phyloP scores from a whole-genome alignment of 2,113 vertebrate species.

The Hypanus sabinus region DNA sequence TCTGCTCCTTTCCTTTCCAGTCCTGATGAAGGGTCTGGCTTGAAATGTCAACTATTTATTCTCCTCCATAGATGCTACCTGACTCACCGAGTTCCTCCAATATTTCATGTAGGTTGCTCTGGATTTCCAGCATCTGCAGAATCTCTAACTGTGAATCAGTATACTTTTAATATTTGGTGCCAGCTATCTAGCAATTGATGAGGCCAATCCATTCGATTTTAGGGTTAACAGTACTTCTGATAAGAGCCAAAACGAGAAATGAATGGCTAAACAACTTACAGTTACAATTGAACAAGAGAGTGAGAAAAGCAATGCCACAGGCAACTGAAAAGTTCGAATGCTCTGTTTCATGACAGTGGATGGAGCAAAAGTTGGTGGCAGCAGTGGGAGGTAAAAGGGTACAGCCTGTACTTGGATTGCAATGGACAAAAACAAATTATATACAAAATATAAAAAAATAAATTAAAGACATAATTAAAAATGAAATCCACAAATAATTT shows the following conservation, averaged over 20 bases:
- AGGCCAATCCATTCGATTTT: not conserved
- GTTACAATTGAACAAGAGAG: not conserved
- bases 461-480: not conserved
- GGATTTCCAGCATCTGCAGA: too few relatives aligned
- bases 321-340: not conserved
- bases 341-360: not conserved
- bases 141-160: too few relatives aligned
- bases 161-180: too few relatives aligned
- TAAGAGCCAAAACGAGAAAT: conserved; percentile 31
- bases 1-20: too few relatives aligned
- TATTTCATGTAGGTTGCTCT: too few relatives aligned
- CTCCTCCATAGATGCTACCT: too few relatives aligned
- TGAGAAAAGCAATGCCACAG: not conserved
- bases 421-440: not conserved
- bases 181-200: too few relatives aligned
- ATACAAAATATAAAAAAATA: not conserved
- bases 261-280: not conserved
- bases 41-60: too few relatives aligned
- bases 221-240: conserved; percentile 51
- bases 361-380: not conserved
- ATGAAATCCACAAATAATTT: not conserved
- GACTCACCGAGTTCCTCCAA: too few relatives aligned
- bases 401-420: not conserved
- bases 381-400: not conserved
- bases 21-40: too few relatives aligned